Base-by-base conservation (phyloP, 2,113 vertebrate species). In the Ranitomeya variabilis region DNA sequence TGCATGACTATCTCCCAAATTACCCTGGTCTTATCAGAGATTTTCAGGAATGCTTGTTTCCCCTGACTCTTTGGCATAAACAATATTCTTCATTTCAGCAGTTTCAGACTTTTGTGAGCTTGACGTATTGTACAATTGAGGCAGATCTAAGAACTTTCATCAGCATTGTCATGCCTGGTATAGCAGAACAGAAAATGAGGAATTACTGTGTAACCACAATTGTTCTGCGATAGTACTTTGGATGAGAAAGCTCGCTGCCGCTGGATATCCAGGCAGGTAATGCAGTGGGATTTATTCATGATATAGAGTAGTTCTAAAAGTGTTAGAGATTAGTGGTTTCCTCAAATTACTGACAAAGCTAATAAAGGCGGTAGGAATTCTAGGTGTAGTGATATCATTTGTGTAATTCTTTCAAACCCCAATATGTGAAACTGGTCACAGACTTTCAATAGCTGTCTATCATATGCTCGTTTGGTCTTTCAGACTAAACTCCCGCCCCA, bases 1-100 rank as follows among this genome's bases (percentile, higher is more conserved):
- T 80, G 74, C 86, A 79, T 87, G 37, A 87, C 86, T 87, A 67
- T 87, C 76, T 80, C 23, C 74, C 37, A 87, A 87, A 87, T 87
- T 26, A 80, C 86, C 16, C 76, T 51, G 31, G 66, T 87, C 60
- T 79, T 87, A 87, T 79, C 60, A 67, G 69, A 80, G 59, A 86
- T 86, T 86, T 86, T 79, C 85, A 86, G 86, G 76, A 64, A 79
- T 31, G 76, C 76, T 66, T 26, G 9, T 79, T 80, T 87, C 76
- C 86, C 76, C 62, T 64, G 73, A 79, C 85, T 86, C 85, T 26
- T 23, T 66, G 76, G 74, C 76, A 86, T 62, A 87, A 87, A 67
- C 76, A 87, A 85, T 85, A 37, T 59, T 87, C 26, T 79, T 87
- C 86, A 87, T 79, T 80, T 55, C 21, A 78, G 55, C 71, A 87